Evolutionary conservation across 2,797 vertebrate genomes (phyloP), one percentile per base, ranked within the genome.

Genomic region (Oreochromis mossambicus): DNA sequence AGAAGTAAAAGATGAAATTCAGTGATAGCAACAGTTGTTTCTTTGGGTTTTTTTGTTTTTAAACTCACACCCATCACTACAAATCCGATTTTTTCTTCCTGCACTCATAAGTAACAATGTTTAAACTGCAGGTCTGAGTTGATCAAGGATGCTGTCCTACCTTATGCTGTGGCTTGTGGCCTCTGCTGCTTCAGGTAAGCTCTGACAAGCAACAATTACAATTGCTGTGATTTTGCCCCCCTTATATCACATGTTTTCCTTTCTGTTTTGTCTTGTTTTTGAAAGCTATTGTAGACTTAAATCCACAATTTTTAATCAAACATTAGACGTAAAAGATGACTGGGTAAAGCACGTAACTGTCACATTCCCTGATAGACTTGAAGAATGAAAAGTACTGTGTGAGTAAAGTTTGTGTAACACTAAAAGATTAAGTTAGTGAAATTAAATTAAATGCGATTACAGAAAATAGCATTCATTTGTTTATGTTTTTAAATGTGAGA

Each of bases 121-220:
- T 86, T 58, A 81, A 85, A 50, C 87, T 81, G 48, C 83, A 87
- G 87, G 85, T 87, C 80, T 87, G 91, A 91, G 88, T 83, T 78
- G 88, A 88, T 89, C 86, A 87, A 94, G 90, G 93, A 96, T 96
- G 95, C 89, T 84, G 91, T 80, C 83, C 63, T 91, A 79, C 85
- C 73, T 94, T 41, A 24, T 88, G 41, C 88, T 95, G 88, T 91
- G 91, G 86, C 83, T 95, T 7, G 83, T 94, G 76, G 87, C 78
- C 77, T 91, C 87, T 29, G 88, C 90, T 56, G 83, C 89, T 79
- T 86, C 92, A 94, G 95, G 95, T 96, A 91, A 89, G 85, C 6
- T 19, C 13, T 5, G 1, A 14, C 55, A 73, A 46, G 78, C 8
- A 79, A 38, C 46, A 81, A 26, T 17, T 36, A 9, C 6, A 14